These are phyloP conservation scores for Atherinomorus stipes DNA, from an alignment of 2,113 vertebrate genomes.

Conservation along the genomic window DNA sequence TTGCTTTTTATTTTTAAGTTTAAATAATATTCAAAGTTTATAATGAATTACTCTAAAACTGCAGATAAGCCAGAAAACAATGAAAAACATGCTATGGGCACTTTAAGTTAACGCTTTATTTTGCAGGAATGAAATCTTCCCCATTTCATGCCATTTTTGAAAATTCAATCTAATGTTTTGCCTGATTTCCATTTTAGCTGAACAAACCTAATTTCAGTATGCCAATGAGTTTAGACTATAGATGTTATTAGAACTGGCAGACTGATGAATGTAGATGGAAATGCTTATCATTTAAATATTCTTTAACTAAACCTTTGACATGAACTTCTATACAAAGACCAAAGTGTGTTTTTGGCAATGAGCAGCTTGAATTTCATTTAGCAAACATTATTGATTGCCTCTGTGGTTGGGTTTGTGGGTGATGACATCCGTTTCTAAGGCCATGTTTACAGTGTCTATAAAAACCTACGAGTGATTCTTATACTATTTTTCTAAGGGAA, in stretches of 20 bases:
- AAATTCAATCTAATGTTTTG: background rate
- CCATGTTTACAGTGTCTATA: background rate
- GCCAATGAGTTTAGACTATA: background rate
- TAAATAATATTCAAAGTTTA: too few species aligned
- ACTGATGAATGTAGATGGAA: constrained; percentile 24
- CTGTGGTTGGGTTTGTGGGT: constrained; percentile 10
- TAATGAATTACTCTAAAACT: too few species aligned
- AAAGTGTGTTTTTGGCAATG: constrained; percentile 3
- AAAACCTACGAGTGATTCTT: too few species aligned
- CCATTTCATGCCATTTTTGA: too few species aligned
- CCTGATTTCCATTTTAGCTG: constrained; percentile 1
- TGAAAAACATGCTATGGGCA: too few species aligned
- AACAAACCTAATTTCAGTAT: background rate
- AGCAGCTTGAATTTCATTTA: constrained; percentile 7
- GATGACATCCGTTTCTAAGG: background rate
- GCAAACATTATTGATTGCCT: background rate
- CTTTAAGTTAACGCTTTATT: too few species aligned
- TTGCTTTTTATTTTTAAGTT: too few species aligned
- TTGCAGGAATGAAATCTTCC: too few species aligned
- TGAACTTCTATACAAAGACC: constrained; percentile 23
- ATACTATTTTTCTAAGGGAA: too few species aligned
- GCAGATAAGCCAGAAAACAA: too few species aligned
- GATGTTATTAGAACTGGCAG: background rate
- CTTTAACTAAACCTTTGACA: background rate
- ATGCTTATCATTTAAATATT: background rate